Evolutionary conservation across 2,113 vertebrate species (phyloP).

Genomic region (Candoia aspera): DNA sequence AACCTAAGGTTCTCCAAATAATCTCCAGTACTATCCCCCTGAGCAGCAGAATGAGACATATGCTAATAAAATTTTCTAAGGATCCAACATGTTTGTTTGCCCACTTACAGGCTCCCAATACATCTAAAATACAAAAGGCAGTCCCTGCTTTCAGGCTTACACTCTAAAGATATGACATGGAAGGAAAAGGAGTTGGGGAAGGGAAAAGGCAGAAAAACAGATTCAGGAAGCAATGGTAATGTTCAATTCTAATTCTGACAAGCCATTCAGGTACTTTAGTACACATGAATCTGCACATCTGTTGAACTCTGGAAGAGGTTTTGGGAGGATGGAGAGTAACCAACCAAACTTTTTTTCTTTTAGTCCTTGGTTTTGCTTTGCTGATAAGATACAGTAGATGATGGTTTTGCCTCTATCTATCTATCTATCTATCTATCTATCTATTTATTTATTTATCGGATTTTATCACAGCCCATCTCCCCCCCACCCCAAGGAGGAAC

Average conservation of each 20-base stretch:
- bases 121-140: background rate
- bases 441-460: too few species aligned
- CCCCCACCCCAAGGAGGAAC: too few species aligned
- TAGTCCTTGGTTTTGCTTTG: too few species aligned
- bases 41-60: background rate
- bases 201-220: background rate
- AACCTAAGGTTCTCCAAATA: background rate
- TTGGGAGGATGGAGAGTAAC: too few species aligned
- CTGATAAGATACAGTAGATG: background rate
- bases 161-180: background rate
- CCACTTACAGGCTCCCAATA: background rate
- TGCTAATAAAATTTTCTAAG: background rate
- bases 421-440: too few species aligned
- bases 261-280: background rate
- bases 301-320: background rate
- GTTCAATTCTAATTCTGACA: background rate
- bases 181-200: background rate
- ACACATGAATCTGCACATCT: background rate
- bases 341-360: too few species aligned
- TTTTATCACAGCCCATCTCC: too few species aligned
- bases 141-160: too few species aligned
- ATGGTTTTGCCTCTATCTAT: too few species aligned
- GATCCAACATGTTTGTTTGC: background rate
- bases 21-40: background rate
- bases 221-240: background rate